Conservation (phyloP, 2,797 vertebrate species). For the Sardinella longiceps region DNA sequence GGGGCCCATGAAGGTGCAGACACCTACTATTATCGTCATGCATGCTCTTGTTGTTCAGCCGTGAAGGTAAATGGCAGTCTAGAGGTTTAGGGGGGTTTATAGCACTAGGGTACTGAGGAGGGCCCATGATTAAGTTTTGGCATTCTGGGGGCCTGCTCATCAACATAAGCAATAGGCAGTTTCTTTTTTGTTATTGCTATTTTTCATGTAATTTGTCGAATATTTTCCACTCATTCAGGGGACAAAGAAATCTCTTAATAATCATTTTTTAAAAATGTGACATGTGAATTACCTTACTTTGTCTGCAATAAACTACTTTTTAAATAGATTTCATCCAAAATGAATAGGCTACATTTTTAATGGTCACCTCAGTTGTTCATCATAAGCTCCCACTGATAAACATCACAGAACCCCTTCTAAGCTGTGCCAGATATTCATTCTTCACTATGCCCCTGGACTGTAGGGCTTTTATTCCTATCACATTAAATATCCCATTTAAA, state of each 20-base stretch:
- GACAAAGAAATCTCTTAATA: neutral
- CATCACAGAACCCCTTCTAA: neutral
- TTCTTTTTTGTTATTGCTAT: neutral
- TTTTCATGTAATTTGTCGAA: neutral
- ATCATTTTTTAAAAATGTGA: no score
- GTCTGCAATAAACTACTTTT: no score
- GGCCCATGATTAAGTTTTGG: neutral
- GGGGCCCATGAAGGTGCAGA: neutral
- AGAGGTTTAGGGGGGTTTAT: neutral
- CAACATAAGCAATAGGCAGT: neutral
- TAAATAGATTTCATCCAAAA: no score
- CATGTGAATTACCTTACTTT: no score
- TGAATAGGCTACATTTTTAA: no score
- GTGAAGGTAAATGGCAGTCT: neutral
- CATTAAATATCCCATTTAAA: neutral
- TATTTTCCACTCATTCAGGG: neutral
- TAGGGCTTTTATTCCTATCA: neutral
- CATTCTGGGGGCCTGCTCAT: neutral
- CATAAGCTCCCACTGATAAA: neutral
- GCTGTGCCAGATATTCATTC: neutral
- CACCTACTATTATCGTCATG: neutral
- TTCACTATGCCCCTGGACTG: neutral
- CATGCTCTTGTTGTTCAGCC: neutral
- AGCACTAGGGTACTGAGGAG: neutral
- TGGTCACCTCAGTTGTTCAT: no score